phyloP scores from a whole-genome alignment of 2,888 invertebrate genomes.

The Drosophila paracracens region DNA sequence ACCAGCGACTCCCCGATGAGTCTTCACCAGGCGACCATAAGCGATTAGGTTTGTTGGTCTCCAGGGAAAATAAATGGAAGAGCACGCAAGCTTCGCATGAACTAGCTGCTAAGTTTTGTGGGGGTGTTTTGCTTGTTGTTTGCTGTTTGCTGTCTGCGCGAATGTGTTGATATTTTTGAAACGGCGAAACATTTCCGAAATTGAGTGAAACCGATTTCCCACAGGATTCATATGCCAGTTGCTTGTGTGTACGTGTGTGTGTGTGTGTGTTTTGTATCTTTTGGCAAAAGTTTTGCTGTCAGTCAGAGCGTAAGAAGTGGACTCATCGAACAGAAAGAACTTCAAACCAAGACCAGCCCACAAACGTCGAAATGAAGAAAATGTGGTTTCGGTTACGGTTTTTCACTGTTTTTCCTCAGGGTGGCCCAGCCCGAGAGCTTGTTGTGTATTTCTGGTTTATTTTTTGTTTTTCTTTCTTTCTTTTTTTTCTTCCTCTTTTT shows the following conservation, averaged over 20 bases:
- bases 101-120: slow-evolving; percentile 6
- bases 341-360: slow-evolving; percentile 60
- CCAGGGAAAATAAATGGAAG: slow-evolving; percentile 53
- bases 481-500: slow-evolving; percentile 47
- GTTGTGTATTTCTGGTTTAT: slow-evolving; percentile 41
- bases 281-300: slow-evolving; percentile 51
- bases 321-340: slow-evolving; percentile 38
- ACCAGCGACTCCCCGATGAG: slow-evolving; percentile 58
- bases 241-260: slow-evolving; percentile 13
- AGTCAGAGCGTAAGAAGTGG: slow-evolving; percentile 47
- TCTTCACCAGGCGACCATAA: slow-evolving; percentile 72
- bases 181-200: slow-evolving; percentile 71
- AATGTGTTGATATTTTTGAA: slow-evolving; percentile 64
- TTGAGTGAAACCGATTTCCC: slow-evolving; percentile 81
- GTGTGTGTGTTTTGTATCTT: slow-evolving; percentile 24
- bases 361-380: slow-evolving; percentile 78
- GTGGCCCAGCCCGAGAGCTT: slow-evolving; percentile 44
- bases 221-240: slow-evolving; percentile 57
- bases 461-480: slow-evolving; percentile 17
- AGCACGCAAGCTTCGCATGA: background rate
- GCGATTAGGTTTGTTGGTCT: slow-evolving; percentile 81
- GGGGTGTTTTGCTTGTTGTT: slow-evolving; percentile 32
- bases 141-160: slow-evolving; percentile 8
- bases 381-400: slow-evolving; percentile 82
- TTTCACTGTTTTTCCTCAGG: slow-evolving; percentile 73